Evolutionary conservation across 2,113 vertebrate species (phyloP), one percentile per base, ranked within the genome.

Genomic region (Nibea albiflora): DNA sequence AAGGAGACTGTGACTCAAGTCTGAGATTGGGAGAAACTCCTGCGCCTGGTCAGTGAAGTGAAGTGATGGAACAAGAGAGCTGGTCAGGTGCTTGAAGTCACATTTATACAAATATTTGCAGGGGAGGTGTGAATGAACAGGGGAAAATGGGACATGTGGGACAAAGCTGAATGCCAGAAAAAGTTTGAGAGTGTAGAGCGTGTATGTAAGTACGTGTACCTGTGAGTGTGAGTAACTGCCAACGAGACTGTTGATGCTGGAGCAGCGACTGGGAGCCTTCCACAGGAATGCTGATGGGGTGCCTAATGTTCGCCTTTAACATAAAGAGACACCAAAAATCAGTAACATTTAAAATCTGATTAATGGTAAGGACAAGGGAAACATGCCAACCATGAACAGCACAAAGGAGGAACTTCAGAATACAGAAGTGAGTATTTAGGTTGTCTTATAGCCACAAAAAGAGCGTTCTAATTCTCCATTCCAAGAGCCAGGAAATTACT

Each of bases 231-330:
- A 93, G 89, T 95, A 97, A 87, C 63, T 96, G 96, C 97, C 97
- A 71, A 97, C 93, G 74, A 99, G 92, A 63, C 98, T 99, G 95
- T 94, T 98, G 94, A 98, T 94, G 82, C 98, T 99, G 90, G 98
- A 99, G 91, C 96, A 98, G 57, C 97, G 96, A 92, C 96, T 99
- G 49, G 97, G 98, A 54, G 97, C 94, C 64, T 93, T 97, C 97
- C 98, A 99, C 46, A 95, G 54, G 70, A 94, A 95, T 1, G 95
- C 92, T 39, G 95, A 81, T 52, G 97, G 94, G 83, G 93, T 74
- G 0, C 94, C 94, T 80, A 98, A 85, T 0, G 96, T 98, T 88
- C 96, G 96, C 93, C 98, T 99, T 90, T 19, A 22, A 69, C 22
- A 82, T 46, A 62, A 80, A 22, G 4, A 80, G 3, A 88, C 2